Evolutionary conservation across 2,113 vertebrate genomes (phyloP).

Genomic region (Neogobius melanostomus): DNA sequence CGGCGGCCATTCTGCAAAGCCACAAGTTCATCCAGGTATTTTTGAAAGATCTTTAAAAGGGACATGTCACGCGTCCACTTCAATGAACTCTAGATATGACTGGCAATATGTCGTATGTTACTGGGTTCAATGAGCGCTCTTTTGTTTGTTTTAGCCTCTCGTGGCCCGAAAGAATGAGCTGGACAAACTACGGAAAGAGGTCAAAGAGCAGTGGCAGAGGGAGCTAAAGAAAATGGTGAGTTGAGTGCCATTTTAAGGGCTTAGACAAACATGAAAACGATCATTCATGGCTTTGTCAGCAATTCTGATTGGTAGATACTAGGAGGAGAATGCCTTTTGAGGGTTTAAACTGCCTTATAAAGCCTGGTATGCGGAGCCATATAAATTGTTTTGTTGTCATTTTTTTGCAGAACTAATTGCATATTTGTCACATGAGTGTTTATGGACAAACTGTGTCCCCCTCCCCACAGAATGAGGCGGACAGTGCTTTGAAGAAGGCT

Average conservation of each 20-base stretch:
- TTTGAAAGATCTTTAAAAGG: not conserved
- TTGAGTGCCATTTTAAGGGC: constrained; percentile 4
- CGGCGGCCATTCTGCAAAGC: constrained; percentile 86
- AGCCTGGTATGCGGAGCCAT: constrained; percentile 1
- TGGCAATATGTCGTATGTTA: not conserved
- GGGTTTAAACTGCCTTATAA: not conserved
- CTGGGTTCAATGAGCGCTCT: constrained; percentile 24
- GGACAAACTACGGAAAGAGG: constrained; percentile 94
- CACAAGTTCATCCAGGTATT: constrained; percentile 96
- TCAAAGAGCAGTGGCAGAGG: constrained; percentile 97
- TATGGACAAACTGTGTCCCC: not conserved
- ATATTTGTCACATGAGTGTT: not conserved
- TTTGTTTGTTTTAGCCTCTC: constrained; percentile 81
- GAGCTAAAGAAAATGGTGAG: constrained; percentile 94
- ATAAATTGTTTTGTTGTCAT: constrained; percentile 10
- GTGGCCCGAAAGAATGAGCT: constrained; percentile 90
- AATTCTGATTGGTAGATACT: not conserved
- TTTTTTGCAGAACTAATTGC: not conserved
- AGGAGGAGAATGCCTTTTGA: not conserved
- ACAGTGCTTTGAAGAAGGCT: constrained; percentile 87
- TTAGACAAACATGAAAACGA: not conserved
- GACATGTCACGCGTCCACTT: not conserved
- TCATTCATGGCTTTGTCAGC: not conserved
- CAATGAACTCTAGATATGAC: not conserved
- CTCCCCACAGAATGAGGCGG: constrained; percentile 85